Percentiles rank a stretch among this genome's conserved stretches.
These are phyloP conservation scores for Natator depressus DNA, from an alignment of 2,113 vertebrate genomes.

Conservation along the genomic window DNA sequence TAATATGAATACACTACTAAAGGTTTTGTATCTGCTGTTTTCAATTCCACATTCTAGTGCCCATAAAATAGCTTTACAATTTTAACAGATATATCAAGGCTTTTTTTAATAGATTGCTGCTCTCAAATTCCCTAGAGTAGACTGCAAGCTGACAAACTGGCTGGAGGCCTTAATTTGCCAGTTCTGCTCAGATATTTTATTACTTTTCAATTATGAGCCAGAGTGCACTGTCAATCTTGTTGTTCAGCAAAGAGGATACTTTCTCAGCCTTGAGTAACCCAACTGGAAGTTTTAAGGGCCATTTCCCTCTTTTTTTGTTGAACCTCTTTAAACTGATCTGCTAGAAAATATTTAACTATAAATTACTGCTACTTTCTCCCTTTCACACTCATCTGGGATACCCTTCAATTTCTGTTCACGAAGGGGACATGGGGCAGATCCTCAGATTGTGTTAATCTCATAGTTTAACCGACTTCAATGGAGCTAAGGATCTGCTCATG, in stretches of 20 bases:
- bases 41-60: constrained; percentile 21
- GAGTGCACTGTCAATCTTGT: constrained; percentile 71
- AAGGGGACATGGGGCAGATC: background rate
- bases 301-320: constrained; percentile 65
- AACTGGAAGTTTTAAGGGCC: constrained; percentile 55
- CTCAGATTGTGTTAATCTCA: rapidly evolving
- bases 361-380: background rate
- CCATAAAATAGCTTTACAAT: constrained; percentile 44
- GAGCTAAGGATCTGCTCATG: background rate
- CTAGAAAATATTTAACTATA: constrained; percentile 29
- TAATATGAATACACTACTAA: constrained; percentile 8
- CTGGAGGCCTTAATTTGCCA: constrained; percentile 76
- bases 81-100: constrained; percentile 68
- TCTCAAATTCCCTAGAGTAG: constrained; percentile 63
- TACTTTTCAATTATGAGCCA: constrained; percentile 74
- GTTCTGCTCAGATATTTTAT: constrained; percentile 72
- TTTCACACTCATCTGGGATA: background rate
- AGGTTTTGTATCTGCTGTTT: background rate
- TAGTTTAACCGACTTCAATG: background rate
- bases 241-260: constrained; percentile 46
- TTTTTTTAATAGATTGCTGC: constrained; percentile 66
- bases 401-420: background rate
- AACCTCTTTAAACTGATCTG: constrained; percentile 66
- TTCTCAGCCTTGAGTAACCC: constrained; percentile 59
- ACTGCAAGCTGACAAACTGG: constrained; percentile 77